Conservation (phyloP, 2,113 vertebrate species). For the Psilopogon haemacephalus region DNA sequence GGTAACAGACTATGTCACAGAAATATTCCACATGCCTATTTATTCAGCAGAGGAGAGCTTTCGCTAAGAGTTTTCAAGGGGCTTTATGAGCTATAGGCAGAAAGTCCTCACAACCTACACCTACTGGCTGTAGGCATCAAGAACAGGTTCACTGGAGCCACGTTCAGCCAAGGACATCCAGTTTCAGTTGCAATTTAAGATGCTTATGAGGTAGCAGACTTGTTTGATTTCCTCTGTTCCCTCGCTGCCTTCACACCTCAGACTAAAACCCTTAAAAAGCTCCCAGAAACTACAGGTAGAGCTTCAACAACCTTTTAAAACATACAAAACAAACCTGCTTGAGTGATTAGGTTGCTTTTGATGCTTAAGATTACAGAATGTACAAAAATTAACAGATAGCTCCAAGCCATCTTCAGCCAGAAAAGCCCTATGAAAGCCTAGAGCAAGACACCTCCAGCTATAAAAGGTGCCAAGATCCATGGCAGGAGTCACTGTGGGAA, state of each 20-base stretch:
- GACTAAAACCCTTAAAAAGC: background rate
- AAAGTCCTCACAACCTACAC: background rate
- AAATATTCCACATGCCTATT: conserved; percentile 37
- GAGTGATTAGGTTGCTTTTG: background rate
- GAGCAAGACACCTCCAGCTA: background rate
- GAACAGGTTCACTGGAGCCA: background rate
- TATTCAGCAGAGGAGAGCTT: conserved; percentile 1
- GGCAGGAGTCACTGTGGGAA: background rate
- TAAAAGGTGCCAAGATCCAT: rapidly evolving
- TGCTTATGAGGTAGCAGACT: background rate
- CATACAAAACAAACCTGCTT: background rate
- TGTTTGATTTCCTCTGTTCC: background rate
- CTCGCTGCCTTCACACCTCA: background rate
- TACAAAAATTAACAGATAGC: background rate
- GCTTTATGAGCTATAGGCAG: background rate
- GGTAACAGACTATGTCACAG: conserved; percentile 48
- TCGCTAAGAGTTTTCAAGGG: background rate
- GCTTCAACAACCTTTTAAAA: background rate
- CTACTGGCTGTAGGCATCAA: background rate
- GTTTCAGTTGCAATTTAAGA: background rate
- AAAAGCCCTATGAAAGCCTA: background rate
- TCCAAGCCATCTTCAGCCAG: background rate
- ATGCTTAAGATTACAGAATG: background rate
- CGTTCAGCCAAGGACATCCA: background rate
- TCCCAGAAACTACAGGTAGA: background rate